These are phyloP conservation scores for Zoanthus solanderi DNA, from an alignment of 92 coral and sea anemone species.

Conservation along the genomic window DNA sequence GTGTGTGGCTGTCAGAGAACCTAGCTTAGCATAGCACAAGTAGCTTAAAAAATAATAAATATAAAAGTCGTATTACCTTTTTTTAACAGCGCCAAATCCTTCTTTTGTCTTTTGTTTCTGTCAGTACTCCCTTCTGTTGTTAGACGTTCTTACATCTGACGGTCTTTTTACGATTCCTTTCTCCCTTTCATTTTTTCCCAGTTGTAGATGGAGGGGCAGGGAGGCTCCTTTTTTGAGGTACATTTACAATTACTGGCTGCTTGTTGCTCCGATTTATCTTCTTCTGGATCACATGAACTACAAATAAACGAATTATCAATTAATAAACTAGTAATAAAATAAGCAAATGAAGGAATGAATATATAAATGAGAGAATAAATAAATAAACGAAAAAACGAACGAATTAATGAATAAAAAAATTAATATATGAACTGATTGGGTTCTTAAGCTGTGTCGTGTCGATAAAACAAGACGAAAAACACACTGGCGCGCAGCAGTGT, in stretches of 20 bases:
- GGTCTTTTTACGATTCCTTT: not conserved
- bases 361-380: not conserved
- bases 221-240: not conserved
- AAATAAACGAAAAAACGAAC: not conserved
- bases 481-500: constrained; percentile 15
- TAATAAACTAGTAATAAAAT: not conserved
- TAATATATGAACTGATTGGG: constrained; percentile 11
- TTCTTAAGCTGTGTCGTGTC: not conserved
- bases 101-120: not conserved
- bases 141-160: not conserved
- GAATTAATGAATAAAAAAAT: constrained; percentile 5
- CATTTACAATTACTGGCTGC: constrained; percentile 30
- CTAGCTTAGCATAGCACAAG: not conserved
- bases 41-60: not conserved
- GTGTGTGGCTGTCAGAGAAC: constrained; percentile 5
- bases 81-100: constrained; percentile 11
- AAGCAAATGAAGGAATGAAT: constrained; percentile 8
- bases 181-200: not conserved
- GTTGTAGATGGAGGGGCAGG: not conserved
- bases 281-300: constrained; percentile 53
- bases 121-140: constrained; percentile 1
- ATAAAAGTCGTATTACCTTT: not conserved
- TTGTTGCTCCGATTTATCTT: constrained; percentile 46
- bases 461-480: not conserved
- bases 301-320: not conserved